Evolutionary conservation across 2,888 invertebrate genomes (phyloP).

Genomic region (Tupiocoris notatus): DNA sequence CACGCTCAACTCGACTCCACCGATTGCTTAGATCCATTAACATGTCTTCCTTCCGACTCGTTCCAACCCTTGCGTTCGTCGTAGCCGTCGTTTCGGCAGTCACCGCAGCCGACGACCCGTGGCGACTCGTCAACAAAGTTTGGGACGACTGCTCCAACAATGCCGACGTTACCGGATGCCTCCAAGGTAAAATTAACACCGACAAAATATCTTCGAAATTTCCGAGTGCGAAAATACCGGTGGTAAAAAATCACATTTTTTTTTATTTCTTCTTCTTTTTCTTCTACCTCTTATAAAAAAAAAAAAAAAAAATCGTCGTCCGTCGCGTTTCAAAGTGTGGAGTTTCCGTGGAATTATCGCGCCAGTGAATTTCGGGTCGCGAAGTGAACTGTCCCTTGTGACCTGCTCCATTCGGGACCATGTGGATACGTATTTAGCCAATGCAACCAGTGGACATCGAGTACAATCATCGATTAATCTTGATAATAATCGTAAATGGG

Average conservation of each 20-base stretch:
- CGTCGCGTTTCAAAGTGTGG: not conserved
- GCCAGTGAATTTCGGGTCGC: not conserved
- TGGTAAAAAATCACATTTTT: too few relatives aligned
- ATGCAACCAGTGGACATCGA: too few relatives aligned
- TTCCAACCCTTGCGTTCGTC: slow-evolving; percentile 18
- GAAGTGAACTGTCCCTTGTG: not conserved
- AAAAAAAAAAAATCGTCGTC: too few relatives aligned
- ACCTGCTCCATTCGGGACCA: not conserved
- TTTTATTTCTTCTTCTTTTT: too few relatives aligned
- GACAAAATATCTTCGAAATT: not conserved
- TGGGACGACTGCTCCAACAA: slow-evolving; percentile 72
- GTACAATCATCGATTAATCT: too few relatives aligned
- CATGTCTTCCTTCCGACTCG: slow-evolving; percentile 13
- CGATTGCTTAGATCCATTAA: not conserved
- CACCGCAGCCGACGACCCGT: slow-evolving; percentile 39
- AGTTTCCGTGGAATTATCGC: not conserved
- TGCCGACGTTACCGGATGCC: slow-evolving; percentile 64
- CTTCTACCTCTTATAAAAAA: too few relatives aligned
- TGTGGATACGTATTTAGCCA: not conserved
- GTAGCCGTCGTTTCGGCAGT: slow-evolving; percentile 17
- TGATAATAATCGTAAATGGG: too few relatives aligned
- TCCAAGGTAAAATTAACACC: slow-evolving; percentile 60
- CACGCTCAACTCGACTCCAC: not conserved
- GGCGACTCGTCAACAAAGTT: slow-evolving; percentile 53
- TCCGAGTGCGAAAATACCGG: not conserved